A percentile compares a stretch with the other conserved stretches of the same genome.
Conservation (phyloP, 2,888 invertebrate species). For the Callosobruchus maculatus region DNA sequence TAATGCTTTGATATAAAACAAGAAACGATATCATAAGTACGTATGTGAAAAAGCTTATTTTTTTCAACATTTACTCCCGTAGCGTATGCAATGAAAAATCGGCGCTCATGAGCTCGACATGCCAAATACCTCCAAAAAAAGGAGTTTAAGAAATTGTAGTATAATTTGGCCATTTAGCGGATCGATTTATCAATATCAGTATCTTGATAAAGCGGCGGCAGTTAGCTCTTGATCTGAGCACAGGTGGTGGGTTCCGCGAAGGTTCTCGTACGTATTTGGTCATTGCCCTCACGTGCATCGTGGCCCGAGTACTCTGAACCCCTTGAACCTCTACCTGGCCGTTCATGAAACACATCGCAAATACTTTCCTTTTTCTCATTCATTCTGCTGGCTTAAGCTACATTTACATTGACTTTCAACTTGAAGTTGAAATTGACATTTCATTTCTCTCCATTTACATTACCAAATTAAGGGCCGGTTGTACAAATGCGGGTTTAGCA, state of each 20-base stretch:
- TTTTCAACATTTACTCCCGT: no score
- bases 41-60: no score
- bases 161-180: background rate
- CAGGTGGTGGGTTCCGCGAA: background rate
- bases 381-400: background rate
- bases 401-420: no score
- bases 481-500: no score
- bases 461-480: no score
- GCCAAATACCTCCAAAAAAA: background rate
- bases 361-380: background rate
- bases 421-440: no score
- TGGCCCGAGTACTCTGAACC: background rate
- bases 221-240: background rate
- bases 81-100: no score
- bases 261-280: background rate
- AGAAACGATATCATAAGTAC: no score
- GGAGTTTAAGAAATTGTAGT: background rate
- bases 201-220: background rate
- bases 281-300: background rate
- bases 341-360: background rate
- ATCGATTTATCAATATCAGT: background rate
- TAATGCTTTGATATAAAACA: no score
- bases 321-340: background rate
- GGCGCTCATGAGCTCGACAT: background rate
- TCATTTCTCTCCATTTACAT: no score